Evolutionary conservation across 2,888 invertebrate species (phyloP).

Genomic region (Anarsia innoxiella): DNA sequence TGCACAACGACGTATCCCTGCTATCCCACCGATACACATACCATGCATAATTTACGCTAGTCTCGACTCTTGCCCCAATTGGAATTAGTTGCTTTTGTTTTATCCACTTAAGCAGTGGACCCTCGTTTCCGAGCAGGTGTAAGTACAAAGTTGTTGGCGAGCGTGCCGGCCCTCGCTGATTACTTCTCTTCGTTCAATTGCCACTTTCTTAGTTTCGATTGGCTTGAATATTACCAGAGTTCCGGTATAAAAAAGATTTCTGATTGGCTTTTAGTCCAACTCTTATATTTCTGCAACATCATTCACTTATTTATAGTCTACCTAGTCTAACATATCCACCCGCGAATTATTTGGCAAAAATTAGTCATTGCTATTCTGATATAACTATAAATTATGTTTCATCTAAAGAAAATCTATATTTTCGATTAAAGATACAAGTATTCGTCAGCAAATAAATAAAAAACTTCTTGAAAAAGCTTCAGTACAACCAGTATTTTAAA

Average conservation of each 20-base stretch:
- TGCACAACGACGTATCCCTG: conserved; percentile 40
- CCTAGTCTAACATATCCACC: too few species aligned
- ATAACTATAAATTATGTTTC: too few species aligned
- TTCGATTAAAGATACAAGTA: too few species aligned
- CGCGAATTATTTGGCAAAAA: too few species aligned
- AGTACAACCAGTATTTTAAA: conserved; percentile 14
- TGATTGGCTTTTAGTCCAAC: too few species aligned
- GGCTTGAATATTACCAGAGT: too few species aligned
- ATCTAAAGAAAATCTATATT: too few species aligned
- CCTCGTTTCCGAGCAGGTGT: conserved; percentile 30
- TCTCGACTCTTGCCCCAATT: conserved; percentile 20
- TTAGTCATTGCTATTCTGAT: too few species aligned
- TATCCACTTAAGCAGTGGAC: conserved; percentile 20
- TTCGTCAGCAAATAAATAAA: too few species aligned
- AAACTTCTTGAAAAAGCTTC: conserved; percentile 8
- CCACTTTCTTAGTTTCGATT: conserved; percentile 41
- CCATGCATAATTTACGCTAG: conserved; percentile 35
- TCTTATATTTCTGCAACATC: too few species aligned
- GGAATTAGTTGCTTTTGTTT: conserved; percentile 29
- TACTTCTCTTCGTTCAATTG: conserved; percentile 39
- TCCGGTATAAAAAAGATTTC: too few species aligned
- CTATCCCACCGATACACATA: conserved; percentile 27
- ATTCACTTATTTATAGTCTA: too few species aligned
- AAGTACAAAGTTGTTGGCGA: conserved; percentile 39
- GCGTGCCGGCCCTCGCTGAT: conserved; percentile 37